phyloP scores from a whole-genome alignment of 1,140 invertebrate genomes.

The Cydia fagiglandana region DNA sequence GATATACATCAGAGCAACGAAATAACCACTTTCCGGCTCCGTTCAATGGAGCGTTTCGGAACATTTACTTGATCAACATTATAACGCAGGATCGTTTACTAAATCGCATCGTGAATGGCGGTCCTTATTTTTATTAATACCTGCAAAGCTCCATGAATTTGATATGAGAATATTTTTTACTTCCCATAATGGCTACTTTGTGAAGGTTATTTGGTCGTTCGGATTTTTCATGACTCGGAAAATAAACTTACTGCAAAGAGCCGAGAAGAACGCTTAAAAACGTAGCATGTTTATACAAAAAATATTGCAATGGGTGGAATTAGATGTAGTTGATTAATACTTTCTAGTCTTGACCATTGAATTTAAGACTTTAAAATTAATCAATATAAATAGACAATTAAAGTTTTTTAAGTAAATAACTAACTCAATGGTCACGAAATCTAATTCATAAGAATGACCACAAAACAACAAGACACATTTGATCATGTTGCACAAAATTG shows the following conservation, averaged over 20 bases:
- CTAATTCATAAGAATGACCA: too few relatives aligned
- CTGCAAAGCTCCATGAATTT: slow-evolving; percentile 31
- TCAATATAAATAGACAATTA: too few relatives aligned
- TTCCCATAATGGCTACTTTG: neutral
- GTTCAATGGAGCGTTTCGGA: slow-evolving; percentile 47
- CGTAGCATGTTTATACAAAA: too few relatives aligned
- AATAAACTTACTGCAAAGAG: neutral
- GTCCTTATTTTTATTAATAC: slow-evolving; percentile 32
- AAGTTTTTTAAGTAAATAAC: too few relatives aligned
- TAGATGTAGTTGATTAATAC: too few relatives aligned
- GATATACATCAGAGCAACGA: slow-evolving; percentile 43
- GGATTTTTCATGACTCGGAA: neutral
- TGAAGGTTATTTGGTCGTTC: neutral
- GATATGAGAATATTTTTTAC: slow-evolving; percentile 31
- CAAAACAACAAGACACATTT: too few relatives aligned
- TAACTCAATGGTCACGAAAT: too few relatives aligned
- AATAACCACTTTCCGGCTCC: slow-evolving; percentile 50
- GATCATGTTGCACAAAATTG: too few relatives aligned
- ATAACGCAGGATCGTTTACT: slow-evolving; percentile 48
- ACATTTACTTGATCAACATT: slow-evolving; percentile 51
- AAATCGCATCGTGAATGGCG: slow-evolving; percentile 47
- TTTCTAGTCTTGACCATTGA: too few relatives aligned
- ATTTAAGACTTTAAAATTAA: too few relatives aligned
- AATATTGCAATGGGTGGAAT: too few relatives aligned
- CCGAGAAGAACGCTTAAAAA: too few relatives aligned